phyloP scores from a whole-genome alignment of 2,797 vertebrate species.

The Danio choprae region DNA sequence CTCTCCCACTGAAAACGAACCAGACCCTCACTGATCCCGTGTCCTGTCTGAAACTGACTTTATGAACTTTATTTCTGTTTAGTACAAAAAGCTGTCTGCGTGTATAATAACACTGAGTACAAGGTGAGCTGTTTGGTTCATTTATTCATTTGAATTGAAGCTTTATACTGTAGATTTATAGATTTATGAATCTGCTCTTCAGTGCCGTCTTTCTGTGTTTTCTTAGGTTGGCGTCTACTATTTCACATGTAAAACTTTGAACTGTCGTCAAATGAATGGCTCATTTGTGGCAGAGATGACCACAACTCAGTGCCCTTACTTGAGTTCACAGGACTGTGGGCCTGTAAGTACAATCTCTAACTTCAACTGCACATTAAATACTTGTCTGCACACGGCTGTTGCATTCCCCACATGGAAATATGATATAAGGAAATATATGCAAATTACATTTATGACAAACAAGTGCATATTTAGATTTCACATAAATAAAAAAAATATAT shows the following conservation, averaged over 20 bases:
- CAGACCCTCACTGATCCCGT: too few species aligned
- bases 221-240: too few species aligned
- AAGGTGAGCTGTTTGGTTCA: not conserved
- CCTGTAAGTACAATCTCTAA: constrained; percentile 69
- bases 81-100: constrained; percentile 66
- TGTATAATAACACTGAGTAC: not conserved
- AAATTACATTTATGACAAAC: too few species aligned
- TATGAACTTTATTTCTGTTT: constrained; percentile 15
- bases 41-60: too few species aligned
- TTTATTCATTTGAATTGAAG: not conserved
- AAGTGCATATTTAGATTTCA: too few species aligned
- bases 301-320: constrained; percentile 71
- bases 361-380: not conserved
- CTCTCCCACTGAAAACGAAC: too few species aligned
- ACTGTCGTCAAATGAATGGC: constrained; percentile 71
- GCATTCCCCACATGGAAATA: too few species aligned
- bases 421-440: too few species aligned
- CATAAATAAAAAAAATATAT: too few species aligned
- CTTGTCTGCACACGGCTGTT: not conserved
- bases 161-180: too few species aligned
- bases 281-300: constrained; percentile 66
- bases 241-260: constrained; percentile 72
- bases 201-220: too few species aligned
- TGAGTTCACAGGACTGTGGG: constrained; percentile 76
- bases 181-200: too few species aligned